Conservation (phyloP, 1,140 invertebrate genomes). For the Drosophila eugracilis region DNA sequence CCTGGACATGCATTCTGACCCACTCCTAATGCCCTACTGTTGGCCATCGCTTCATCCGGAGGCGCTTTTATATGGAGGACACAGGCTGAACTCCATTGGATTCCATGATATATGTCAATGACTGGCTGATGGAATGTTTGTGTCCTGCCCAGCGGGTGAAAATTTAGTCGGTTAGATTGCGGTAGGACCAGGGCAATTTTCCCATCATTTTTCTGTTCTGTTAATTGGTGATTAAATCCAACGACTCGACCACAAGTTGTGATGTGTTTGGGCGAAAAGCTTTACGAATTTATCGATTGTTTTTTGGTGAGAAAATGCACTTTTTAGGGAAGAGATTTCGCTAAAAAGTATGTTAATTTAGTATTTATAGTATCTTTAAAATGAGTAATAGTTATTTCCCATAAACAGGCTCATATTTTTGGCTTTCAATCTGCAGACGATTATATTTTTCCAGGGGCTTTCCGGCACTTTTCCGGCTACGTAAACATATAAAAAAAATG, state of each 20-base stretch:
- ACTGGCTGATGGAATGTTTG: constrained; percentile 66
- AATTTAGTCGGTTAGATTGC: constrained; percentile 36
- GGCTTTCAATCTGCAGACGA: constrained; percentile 39
- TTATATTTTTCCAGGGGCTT: constrained; percentile 20
- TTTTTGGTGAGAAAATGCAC: neutral
- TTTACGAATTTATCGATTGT: constrained; percentile 13
- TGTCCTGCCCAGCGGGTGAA: constrained; percentile 60
- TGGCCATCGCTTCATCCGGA: neutral
- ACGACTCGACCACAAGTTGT: constrained; percentile 53
- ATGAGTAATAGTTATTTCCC: neutral
- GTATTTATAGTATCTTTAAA: neutral
- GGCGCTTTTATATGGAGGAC: constrained; percentile 54
- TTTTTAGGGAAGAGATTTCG: no score
- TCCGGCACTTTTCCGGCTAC: constrained; percentile 12
- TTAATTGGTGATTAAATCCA: constrained; percentile 78
- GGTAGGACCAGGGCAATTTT: constrained; percentile 54
- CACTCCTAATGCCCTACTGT: constrained; percentile 43
- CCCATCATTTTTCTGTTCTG: constrained; percentile 16
- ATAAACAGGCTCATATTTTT: constrained; percentile 2
- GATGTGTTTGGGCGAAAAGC: neutral
- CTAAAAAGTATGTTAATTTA: no score
- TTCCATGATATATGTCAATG: constrained; percentile 58
- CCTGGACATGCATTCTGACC: constrained; percentile 66
- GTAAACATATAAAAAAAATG: constrained; percentile 46
- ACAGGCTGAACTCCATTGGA: constrained; percentile 30